Evolutionary conservation across 2,888 invertebrate species (phyloP), one percentile per base, ranked within the genome.

Genomic region (Caenorhabditis uteleia): DNA sequence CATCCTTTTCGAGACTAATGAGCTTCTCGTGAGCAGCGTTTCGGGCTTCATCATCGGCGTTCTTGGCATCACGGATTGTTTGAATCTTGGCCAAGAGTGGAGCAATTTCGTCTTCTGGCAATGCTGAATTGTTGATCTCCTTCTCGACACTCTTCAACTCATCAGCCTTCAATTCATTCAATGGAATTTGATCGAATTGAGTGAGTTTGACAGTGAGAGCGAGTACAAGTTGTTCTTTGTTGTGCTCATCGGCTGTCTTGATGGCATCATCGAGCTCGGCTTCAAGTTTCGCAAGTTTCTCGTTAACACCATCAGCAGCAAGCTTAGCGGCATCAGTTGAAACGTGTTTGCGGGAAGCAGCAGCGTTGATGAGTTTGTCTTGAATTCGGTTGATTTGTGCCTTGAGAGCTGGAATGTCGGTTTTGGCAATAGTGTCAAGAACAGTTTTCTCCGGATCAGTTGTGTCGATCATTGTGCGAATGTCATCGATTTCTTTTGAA

Each of bases 331-430:
- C 27, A 39, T 65, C 60, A 21, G 57, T 53, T 23, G 48, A 34
- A 34, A 68, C 68, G 33, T 65, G 68, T 34, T 60, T 59, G 21
- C 65, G 51, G 23, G 59, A 50, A n/a, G 38, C 57, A 39, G 31
- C 58, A 18, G 65, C 57, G 21, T 68, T 44, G n/a, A 50, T 50
- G 31, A 43, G 39, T 34, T 48, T 65, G 33, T 65, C 60, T 45
- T 68, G 51, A 47, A 68, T 46, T 26, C 56, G 34, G 23, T 60
- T 51, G 29, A 68, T 44, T 57, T 68, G 68, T 18, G 68, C 68
- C 27, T 53, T 56, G 25, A 68, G 53, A 34, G 68, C 69, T 40
- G 68, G 68, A 44, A 65, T 31, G 38, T 64, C 48, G 29, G 31
- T 36, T 29, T 58, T 48, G 12, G 45, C 26, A 29, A 58, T 58